Evolutionary conservation across 1,140 invertebrate species (phyloP).

Genomic region (Tachypleus tridentatus): DNA sequence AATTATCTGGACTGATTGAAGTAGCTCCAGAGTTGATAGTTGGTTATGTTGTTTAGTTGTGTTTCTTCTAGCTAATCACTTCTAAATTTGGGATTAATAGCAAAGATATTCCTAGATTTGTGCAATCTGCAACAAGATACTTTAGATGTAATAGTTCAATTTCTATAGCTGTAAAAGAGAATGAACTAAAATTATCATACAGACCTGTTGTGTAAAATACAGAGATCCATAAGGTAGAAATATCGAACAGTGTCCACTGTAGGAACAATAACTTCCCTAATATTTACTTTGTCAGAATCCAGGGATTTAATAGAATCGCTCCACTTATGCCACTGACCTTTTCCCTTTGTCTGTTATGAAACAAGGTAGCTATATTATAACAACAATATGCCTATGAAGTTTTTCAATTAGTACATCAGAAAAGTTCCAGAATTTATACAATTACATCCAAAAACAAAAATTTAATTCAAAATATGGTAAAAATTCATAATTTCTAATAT

Average conservation of each 20-base stretch:
- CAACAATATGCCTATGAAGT: background rate
- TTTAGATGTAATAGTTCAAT: no score
- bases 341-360: slow-evolving; percentile 24
- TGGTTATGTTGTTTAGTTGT: no score
- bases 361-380: slow-evolving; percentile 3
- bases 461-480: no score
- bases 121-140: no score
- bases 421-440: background rate
- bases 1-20: no score
- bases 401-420: background rate
- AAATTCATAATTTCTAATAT: no score
- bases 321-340: slow-evolving; percentile 39
- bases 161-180: no score
- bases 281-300: slow-evolving; percentile 53
- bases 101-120: no score
- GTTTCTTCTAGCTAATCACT: no score
- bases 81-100: no score
- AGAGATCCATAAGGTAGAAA: slow-evolving; percentile 47
- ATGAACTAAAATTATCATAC: slow-evolving; percentile 31
- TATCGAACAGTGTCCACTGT: slow-evolving; percentile 62
- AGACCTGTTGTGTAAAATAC: slow-evolving; percentile 13
- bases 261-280: slow-evolving; percentile 64
- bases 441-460: no score
- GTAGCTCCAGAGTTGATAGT: no score
- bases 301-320: slow-evolving; percentile 39